phyloP scores from a whole-genome alignment of 2,797 vertebrate genomes.

The Knipowitschia caucasica region DNA sequence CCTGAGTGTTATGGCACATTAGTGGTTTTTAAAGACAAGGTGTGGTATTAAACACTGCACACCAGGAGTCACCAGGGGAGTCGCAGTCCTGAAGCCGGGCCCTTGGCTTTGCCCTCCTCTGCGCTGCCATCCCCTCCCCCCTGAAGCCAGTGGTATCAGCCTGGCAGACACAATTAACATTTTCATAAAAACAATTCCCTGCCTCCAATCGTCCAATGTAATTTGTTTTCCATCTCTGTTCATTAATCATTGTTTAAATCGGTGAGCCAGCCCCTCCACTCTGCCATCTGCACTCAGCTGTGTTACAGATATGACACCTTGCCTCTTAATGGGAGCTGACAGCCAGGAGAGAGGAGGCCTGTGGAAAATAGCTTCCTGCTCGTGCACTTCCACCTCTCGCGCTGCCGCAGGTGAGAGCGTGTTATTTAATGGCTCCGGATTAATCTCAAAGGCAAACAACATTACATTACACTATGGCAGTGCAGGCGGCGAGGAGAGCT shows the following conservation, averaged over 20 bases:
- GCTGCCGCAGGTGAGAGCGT: conserved; percentile 97
- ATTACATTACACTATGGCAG: conserved; percentile 72
- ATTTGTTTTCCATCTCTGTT: conserved; percentile 99
- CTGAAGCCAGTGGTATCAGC: conserved; percentile 74
- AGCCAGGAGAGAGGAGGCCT: conserved; percentile 92
- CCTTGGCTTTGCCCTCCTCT: conserved; percentile 61
- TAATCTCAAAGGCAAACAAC: conserved; percentile 80
- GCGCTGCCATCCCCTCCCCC: conserved; percentile 52
- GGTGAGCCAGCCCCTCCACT: conserved; percentile 99
- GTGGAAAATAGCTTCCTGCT: conserved; percentile 99
- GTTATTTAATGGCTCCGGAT: conserved; percentile 87
- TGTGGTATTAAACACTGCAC: conserved; percentile 62
- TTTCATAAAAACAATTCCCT: conserved; percentile 99
- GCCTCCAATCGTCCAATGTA: conserved; percentile 99
- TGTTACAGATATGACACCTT: conserved; percentile 99
- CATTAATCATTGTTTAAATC: conserved; percentile 99
- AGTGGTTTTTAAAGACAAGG: conserved; percentile 65
- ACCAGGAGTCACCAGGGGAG: conserved; percentile 60
- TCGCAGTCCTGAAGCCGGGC: conserved; percentile 61
- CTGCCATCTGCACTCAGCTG: conserved; percentile 99
- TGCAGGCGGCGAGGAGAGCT: conserved; percentile 23
- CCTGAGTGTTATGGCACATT: conserved; percentile 69
- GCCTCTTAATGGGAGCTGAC: conserved; percentile 99
- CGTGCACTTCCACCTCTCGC: conserved; percentile 97
- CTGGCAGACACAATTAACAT: conserved; percentile 97